Evolutionary conservation across 2,113 vertebrate genomes (phyloP).

Genomic region (Eurystomus gularis): DNA sequence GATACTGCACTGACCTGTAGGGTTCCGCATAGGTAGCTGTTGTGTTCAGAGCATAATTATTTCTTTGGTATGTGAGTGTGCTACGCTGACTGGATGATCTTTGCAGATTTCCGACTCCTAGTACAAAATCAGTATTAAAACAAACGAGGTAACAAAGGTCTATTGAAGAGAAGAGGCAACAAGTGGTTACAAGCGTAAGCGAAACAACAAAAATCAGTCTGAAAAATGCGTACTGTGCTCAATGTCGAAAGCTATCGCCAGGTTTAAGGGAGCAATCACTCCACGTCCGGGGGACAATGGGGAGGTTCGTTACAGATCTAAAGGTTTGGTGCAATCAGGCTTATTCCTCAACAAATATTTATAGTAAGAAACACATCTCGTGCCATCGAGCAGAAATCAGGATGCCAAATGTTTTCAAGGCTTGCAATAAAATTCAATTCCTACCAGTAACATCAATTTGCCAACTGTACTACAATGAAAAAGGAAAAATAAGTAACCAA

Average conservation of each 20-base stretch:
- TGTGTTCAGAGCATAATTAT: constrained; percentile 84
- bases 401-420: not conserved
- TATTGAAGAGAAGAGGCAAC: not conserved
- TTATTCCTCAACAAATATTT: not conserved
- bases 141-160: not conserved
- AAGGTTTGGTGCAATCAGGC: not conserved
- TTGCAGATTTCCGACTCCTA: constrained; percentile 92
- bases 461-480: not conserved
- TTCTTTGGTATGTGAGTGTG: constrained; percentile 95
- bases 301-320: not conserved
- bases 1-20: constrained; percentile 83
- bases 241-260: rapidly evolving
- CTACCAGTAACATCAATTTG: not conserved
- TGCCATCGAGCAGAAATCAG: not conserved
- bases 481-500: not conserved
- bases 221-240: rapidly evolving
- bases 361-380: not conserved
- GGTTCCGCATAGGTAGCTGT: constrained; percentile 87
- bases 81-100: constrained; percentile 91
- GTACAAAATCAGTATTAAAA: constrained; percentile 42
- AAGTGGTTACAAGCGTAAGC: not conserved
- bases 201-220: not conserved
- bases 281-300: not conserved
- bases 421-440: not conserved
- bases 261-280: not conserved